phyloP scores from a whole-genome alignment of 92 coral and sea anemone genomes.

The Heteractis magnifica region DNA sequence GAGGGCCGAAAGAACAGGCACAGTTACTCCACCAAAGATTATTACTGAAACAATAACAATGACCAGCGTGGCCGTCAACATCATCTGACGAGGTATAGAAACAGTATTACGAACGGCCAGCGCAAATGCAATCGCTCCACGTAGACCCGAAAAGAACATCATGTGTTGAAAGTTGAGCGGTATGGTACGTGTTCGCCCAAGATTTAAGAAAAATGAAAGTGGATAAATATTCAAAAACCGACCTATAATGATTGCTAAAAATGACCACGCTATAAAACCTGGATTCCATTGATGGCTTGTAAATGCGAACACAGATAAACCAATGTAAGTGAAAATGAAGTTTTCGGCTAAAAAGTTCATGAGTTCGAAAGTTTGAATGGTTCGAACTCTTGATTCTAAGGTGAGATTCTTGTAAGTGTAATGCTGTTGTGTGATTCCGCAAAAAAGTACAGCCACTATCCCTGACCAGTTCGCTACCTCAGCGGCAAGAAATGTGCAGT shows the following conservation, averaged over 20 bases:
- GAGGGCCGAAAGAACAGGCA: slow-evolving; percentile 80
- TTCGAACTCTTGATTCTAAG: slow-evolving; percentile 86
- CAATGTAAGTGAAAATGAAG: slow-evolving; percentile 94
- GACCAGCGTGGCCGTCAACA: slow-evolving; percentile 90
- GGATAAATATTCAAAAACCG: slow-evolving; percentile 88
- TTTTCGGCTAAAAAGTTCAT: slow-evolving; percentile 92
- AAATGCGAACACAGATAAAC: slow-evolving; percentile 91
- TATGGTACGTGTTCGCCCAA: slow-evolving; percentile 91
- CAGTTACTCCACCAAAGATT: slow-evolving; percentile 78
- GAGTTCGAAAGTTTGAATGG: slow-evolving; percentile 84
- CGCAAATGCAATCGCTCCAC: slow-evolving; percentile 98
- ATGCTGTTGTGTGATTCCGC: slow-evolving; percentile 96
- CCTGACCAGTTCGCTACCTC: slow-evolving; percentile 99
- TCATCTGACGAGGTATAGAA: slow-evolving; percentile 97
- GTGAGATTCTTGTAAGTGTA: slow-evolving; percentile 96
- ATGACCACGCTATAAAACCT: slow-evolving; percentile 91
- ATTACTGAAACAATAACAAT: slow-evolving; percentile 96
- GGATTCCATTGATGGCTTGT: slow-evolving; percentile 92
- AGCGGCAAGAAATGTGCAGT: slow-evolving; percentile 89
- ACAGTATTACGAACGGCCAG: slow-evolving; percentile 94
- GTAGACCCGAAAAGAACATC: slow-evolving; percentile 97
- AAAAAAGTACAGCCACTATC: slow-evolving; percentile 90
- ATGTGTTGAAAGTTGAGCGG: slow-evolving; percentile 86
- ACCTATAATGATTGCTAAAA: slow-evolving; percentile 77
- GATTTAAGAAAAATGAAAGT: slow-evolving; percentile 71